Evolutionary conservation across 2,797 vertebrate genomes (phyloP).

Genomic region (Falco concolor): DNA sequence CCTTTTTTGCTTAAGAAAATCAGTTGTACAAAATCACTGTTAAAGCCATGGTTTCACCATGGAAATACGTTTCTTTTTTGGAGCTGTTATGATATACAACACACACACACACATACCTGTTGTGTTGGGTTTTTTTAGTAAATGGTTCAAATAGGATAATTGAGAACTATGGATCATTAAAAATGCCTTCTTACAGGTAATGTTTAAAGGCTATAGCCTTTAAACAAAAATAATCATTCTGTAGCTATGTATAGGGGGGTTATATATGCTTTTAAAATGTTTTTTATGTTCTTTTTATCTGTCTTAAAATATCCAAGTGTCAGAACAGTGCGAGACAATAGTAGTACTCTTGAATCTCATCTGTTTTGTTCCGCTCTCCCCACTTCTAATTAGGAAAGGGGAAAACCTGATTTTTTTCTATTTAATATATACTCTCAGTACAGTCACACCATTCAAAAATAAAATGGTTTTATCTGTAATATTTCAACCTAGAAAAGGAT

Average conservation of each 20-base stretch:
- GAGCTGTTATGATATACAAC: not conserved
- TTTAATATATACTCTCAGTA: not conserved
- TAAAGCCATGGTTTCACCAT: not conserved
- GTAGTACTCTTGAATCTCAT: not conserved
- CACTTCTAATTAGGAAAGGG: not conserved
- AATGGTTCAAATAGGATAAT: not conserved
- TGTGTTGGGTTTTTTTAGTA: not conserved
- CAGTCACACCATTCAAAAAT: not conserved
- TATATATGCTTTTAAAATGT: not conserved
- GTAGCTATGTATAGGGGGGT: not conserved
- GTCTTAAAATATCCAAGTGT: not conserved
- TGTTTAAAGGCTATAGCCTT: not conserved
- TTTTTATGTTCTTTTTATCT: not conserved
- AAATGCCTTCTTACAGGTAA: not conserved
- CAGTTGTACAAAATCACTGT: not conserved
- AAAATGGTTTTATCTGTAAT: not conserved
- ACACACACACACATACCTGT: no score
- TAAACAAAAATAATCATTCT: not conserved
- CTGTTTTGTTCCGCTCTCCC: not conserved
- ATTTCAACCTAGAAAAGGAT: not conserved
- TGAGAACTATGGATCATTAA: not conserved
- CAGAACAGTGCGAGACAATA: not conserved
- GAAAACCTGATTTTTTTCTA: fast-evolving
- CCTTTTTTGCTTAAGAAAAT: not conserved
- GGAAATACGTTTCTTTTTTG: not conserved